Evolutionary conservation across 1,140 invertebrate genomes (phyloP), one percentile per base, ranked within the genome.

Genomic region (Lasioglossum albipes): DNA sequence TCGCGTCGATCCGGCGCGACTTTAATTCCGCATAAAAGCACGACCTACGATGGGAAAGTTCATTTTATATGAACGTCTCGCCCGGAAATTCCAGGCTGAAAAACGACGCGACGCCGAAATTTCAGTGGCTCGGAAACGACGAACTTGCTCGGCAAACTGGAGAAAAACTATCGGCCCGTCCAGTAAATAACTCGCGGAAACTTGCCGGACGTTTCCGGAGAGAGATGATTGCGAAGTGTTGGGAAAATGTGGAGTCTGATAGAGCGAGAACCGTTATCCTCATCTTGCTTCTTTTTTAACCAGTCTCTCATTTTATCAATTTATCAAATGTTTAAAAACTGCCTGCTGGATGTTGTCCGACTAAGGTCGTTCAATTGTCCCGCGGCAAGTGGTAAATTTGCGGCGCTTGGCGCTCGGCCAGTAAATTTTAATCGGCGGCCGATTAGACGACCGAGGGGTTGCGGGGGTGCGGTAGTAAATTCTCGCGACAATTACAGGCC

Each of bases 401-500:
- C 18, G 12, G 13, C 5, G 71, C 22, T 71, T 78, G 49, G 69
- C 54, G 1, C 16, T 4, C 16, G 22, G 61, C 45, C 59, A 73
- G 4, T 27, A 22, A 31, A 20, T 27, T 57, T 36, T n/a, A 68
- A 74, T 52, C 12, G 68, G 36, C 36, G 7, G 10, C 31, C 10
- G 22, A 54, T 49, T 13, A 52, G 31, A 7, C 6, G 10, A 70
- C 13, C 68, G 42, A 13, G n/a, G 27, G 20, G 57, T 7, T n/a
- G 18, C 52, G 27, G 9, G 36, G 31, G 45, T 57, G 27, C 5
- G 6, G 41, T 9, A 22, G 13, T 75, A 81, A 81, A 67, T 84
- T 52, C 42, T 70, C 64, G 62, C 66, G 27, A 75, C 70, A 76
- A 85, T 82, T 75, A 76, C 45, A 36, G 31, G 13, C 18, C 54